Conservation (phyloP, 2,113 vertebrate genomes). For the Sceloporus undulatus region DNA sequence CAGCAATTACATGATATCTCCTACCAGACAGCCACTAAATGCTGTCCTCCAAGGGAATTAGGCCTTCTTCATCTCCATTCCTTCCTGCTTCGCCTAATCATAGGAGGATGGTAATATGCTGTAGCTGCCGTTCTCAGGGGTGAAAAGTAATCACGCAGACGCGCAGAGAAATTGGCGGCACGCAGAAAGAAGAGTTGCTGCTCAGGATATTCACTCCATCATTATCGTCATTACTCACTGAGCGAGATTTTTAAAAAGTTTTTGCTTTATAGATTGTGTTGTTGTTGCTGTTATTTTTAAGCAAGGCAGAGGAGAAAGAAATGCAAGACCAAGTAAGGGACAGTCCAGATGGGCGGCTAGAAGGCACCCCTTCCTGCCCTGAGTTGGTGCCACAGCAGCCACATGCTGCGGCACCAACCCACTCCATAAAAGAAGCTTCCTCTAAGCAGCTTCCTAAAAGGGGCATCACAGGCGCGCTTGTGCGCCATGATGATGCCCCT, state of each 20-base stretch:
- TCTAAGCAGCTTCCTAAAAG: too few species aligned
- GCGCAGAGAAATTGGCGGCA: slow-evolving; percentile 18
- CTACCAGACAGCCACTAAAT: slow-evolving; percentile 59
- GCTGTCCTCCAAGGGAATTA: slow-evolving; percentile 65
- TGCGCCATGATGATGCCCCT: too few species aligned
- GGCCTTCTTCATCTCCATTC: slow-evolving; percentile 43
- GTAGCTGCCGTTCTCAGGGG: slow-evolving; percentile 44
- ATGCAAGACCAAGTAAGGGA: neutral
- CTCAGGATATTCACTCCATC: neutral
- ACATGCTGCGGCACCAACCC: too few species aligned
- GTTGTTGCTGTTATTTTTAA: neutral
- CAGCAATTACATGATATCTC: slow-evolving; percentile 61
- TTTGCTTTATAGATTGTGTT: neutral
- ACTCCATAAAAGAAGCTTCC: too few species aligned
- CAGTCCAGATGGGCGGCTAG: neutral
- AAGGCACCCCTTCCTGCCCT: neutral
- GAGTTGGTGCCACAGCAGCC: too few species aligned
- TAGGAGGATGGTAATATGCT: slow-evolving; percentile 53
- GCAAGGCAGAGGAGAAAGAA: neutral
- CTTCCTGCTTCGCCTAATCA: slow-evolving; percentile 44
- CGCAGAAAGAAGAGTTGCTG: slow-evolving; percentile 25
- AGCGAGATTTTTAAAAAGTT: neutral
- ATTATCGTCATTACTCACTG: slow-evolving; percentile 6
- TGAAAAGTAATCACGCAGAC: slow-evolving; percentile 47
- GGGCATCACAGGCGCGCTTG: too few species aligned